phyloP scores from a whole-genome alignment of 2,797 vertebrate species.

The Passerculus sandwichensis region DNA sequence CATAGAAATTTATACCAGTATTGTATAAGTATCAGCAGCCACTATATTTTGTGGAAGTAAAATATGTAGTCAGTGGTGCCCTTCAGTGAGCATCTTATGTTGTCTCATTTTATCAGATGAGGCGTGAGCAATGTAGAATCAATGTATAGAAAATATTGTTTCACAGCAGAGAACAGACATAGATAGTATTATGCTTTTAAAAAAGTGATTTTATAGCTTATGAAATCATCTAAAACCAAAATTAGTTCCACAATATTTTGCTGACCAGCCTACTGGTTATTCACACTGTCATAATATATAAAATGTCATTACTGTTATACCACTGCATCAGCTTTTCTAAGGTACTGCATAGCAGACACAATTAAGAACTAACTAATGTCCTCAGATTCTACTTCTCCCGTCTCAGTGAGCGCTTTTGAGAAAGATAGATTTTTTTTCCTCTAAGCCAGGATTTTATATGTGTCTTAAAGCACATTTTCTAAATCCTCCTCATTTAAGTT shows the following conservation, averaged over 20 bases:
- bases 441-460: constrained; percentile 10
- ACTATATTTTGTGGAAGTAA: constrained; percentile 42
- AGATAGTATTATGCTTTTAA: constrained; percentile 35
- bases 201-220: constrained; percentile 15
- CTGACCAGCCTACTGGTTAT: constrained; percentile 33
- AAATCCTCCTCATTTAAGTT: neutral
- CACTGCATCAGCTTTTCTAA: constrained; percentile 58
- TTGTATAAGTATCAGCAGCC: neutral
- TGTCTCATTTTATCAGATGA: constrained; percentile 25
- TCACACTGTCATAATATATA: constrained; percentile 58
- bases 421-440: constrained; percentile 19
- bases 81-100: neutral
- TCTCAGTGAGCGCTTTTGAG: constrained; percentile 37
- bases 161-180: constrained; percentile 23
- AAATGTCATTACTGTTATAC: constrained; percentile 52
- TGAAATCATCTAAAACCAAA: constrained; percentile 31
- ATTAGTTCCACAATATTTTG: constrained; percentile 52
- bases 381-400: constrained; percentile 11
- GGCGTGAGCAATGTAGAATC: neutral
- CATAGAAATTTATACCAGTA: neutral
- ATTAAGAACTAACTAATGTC: constrained; percentile 63
- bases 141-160: constrained; percentile 15
- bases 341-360: constrained; percentile 44
- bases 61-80: neutral
- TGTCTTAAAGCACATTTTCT: neutral